A percentile compares a stretch with the other conserved stretches of the same genome.
phyloP scores from a whole-genome alignment of 1,140 invertebrate genomes.

The Drosophila ambigua region DNA sequence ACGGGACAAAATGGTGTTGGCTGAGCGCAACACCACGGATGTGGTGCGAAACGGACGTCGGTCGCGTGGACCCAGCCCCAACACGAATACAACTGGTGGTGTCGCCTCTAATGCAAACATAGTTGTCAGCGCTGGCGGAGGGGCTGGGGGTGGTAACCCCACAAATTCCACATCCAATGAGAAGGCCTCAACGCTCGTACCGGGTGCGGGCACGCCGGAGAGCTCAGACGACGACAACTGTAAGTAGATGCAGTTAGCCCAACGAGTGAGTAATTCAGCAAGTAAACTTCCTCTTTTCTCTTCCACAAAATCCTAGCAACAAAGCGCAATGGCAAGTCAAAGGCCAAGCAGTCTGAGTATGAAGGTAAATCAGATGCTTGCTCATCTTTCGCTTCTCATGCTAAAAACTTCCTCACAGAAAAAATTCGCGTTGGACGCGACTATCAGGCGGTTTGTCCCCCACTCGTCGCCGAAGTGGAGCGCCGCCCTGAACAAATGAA shows the following conservation, averaged over 20 bases:
- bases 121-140: slow-evolving; percentile 30
- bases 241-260: slow-evolving; percentile 81
- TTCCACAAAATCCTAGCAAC: slow-evolving; percentile 57
- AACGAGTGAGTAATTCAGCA: not conserved
- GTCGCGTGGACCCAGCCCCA: slow-evolving; percentile 94
- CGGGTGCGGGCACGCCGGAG: slow-evolving; percentile 85
- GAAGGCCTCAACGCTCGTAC: slow-evolving; percentile 49
- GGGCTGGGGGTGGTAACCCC: slow-evolving; percentile 30
- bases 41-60: slow-evolving; percentile 92
- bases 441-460: slow-evolving; percentile 96
- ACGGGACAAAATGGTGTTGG: slow-evolving; percentile 90
- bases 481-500: slow-evolving; percentile 87
- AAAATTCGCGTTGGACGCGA: slow-evolving; percentile 97
- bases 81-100: slow-evolving; percentile 88
- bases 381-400: not conserved
- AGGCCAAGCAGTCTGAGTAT: slow-evolving; percentile 81
- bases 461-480: slow-evolving; percentile 87
- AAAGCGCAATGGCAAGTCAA: slow-evolving; percentile 81
- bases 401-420: slow-evolving; percentile 84
- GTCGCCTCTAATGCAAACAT: slow-evolving; percentile 4
- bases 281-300: slow-evolving; percentile 7
- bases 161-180: slow-evolving; percentile 47
- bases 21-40: slow-evolving; percentile 91
- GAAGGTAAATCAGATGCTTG: slow-evolving; percentile 59
- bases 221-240: slow-evolving; percentile 93